Conservation (phyloP, 2,797 vertebrate species). For the Sternarchorhynchus goeldii region DNA sequence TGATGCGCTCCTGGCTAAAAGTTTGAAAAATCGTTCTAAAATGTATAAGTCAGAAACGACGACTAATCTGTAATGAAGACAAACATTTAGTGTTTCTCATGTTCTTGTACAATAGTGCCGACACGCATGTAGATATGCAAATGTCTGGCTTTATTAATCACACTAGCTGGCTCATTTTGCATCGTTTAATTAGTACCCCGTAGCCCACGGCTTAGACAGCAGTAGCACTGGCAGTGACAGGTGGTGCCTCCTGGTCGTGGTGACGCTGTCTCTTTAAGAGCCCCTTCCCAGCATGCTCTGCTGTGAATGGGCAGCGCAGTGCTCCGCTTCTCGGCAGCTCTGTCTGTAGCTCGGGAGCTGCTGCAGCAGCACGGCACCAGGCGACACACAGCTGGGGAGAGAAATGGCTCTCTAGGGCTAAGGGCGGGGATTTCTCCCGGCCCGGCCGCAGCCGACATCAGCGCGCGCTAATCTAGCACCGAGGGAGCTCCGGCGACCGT, state of each 20-base stretch:
- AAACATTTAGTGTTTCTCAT: background rate
- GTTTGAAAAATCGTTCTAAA: too few species aligned
- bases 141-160: background rate
- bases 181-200: background rate
- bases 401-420: conserved; percentile 54
- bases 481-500: background rate
- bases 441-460: conserved; percentile 32
- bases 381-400: conserved; percentile 48
- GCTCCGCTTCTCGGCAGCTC: conserved; percentile 13
- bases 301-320: conserved; percentile 47
- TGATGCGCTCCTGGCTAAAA: too few species aligned
- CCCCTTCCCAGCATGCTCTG: conserved; percentile 69
- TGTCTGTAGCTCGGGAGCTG: conserved; percentile 57
- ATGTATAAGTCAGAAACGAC: too few species aligned
- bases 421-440: conserved; percentile 52
- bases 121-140: background rate
- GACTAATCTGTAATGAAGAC: background rate
- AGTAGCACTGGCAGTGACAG: background rate
- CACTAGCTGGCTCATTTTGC: background rate
- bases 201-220: background rate
- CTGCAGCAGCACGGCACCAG: conserved; percentile 61
- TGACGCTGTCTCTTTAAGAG: conserved; percentile 74
- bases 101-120: too few species aligned
- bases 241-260: background rate
- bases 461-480: conserved; percentile 27